Conservation (phyloP, 2,888 invertebrate genomes). For the Isoperla grammatica region DNA sequence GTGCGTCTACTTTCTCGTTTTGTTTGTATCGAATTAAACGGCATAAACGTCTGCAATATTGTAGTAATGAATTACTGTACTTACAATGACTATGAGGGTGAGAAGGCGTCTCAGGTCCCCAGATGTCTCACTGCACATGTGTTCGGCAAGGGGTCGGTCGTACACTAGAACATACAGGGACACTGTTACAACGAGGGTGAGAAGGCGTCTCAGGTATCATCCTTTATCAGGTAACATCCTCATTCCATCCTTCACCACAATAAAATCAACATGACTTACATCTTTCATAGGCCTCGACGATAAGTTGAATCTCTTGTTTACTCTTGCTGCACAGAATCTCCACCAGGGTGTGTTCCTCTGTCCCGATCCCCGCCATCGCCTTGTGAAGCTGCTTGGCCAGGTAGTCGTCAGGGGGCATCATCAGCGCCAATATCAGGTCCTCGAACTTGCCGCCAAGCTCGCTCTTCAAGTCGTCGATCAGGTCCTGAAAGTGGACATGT, state of each 20-base stretch:
- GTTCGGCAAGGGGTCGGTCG: conserved; percentile 62
- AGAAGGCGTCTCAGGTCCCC: conserved; percentile 72
- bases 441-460: conserved; percentile 74
- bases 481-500: conserved; percentile 44
- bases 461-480: conserved; percentile 63
- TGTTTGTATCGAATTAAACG: no score
- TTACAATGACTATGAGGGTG: conserved; percentile 48
- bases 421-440: conserved; percentile 64
- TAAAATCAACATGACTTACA: conserved; percentile 44
- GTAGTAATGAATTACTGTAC: no score
- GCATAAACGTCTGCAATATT: no score
- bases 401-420: conserved; percentile 61
- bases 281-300: conserved; percentile 58
- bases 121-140: conserved; percentile 69
- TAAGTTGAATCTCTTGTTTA: conserved; percentile 58
- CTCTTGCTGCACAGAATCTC: conserved; percentile 68
- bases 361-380: conserved; percentile 70
- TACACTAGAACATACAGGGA: conserved; percentile 49
- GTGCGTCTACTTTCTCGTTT: no score
- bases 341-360: conserved; percentile 65
- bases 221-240: no score
- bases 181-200: no score
- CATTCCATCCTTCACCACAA: no score
- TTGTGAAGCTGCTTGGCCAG: conserved; percentile 65
- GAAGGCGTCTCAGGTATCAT: no score